Conservation (phyloP, 2,888 invertebrate genomes). For the Pantelozetes paolii region DNA sequence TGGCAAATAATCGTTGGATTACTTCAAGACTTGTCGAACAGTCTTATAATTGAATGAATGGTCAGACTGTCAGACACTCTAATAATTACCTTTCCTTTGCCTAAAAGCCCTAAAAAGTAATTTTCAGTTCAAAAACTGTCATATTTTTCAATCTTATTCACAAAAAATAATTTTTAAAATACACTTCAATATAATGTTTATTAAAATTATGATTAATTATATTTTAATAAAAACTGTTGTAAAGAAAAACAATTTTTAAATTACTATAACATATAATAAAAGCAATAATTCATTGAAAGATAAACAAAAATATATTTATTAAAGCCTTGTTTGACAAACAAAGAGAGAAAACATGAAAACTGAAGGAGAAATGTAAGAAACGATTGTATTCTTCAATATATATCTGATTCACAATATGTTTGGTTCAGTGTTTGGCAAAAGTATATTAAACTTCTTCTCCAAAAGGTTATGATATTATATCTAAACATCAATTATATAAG, state of each 20-base stretch:
- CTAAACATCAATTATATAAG: conserved; percentile 35
- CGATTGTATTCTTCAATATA: too few species aligned
- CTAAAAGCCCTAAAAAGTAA: background rate
- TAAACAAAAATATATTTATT: background rate
- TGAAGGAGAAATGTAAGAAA: too few species aligned
- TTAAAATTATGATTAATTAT: conserved; percentile 14
- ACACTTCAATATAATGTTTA: background rate
- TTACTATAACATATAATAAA: background rate
- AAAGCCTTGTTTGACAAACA: background rate
- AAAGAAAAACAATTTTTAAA: background rate
- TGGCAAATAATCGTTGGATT: background rate
- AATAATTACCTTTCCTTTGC: background rate
- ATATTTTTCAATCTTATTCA: conserved; percentile 17
- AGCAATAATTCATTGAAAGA: conserved; percentile 15
- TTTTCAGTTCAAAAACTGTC: conserved; percentile 7
- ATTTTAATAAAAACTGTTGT: background rate
- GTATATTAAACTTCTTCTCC: background rate
- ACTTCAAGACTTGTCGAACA: background rate
- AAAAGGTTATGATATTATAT: conserved; percentile 19
- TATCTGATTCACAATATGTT: too few species aligned
- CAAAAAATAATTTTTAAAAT: background rate
- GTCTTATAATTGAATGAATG: background rate
- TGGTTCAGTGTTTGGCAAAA: too few species aligned
- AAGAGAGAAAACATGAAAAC: background rate
- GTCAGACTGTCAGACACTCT: conserved; percentile 6